phyloP scores from a whole-genome alignment of 2,113 vertebrate species.

The Aplodontia rufa region DNA sequence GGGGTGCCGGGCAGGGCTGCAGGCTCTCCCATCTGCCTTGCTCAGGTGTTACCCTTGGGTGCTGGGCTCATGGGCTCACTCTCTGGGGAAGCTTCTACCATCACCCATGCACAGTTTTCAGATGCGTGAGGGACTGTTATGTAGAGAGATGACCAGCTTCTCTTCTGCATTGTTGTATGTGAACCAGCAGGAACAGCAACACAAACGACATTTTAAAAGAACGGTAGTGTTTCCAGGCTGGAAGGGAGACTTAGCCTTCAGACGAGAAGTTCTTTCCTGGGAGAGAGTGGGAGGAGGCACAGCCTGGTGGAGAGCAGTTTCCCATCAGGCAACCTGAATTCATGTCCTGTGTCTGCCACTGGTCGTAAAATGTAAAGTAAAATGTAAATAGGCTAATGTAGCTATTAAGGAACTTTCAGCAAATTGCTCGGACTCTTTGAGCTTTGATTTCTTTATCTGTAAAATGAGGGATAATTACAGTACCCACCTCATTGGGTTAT shows the following conservation, averaged over 20 bases:
- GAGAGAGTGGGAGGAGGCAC: not conserved
- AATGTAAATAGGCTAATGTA: not conserved
- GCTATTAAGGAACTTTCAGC: conserved; percentile 51
- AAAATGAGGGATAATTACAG: conserved; percentile 54
- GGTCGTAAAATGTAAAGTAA: conserved; percentile 28
- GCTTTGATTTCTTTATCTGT: conserved; percentile 55
- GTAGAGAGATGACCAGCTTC: not conserved
- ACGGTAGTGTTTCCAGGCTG: not conserved
- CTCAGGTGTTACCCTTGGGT: not conserved
- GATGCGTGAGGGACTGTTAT: not conserved
- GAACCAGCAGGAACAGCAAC: not conserved
- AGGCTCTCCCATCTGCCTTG: not conserved
- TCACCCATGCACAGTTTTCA: not conserved
- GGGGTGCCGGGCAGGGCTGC: not conserved
- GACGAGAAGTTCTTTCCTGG: not conserved
- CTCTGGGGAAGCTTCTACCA: not conserved
- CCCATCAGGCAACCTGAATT: not conserved
- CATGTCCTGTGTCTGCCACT: not conserved
- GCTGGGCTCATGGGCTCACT: not conserved
- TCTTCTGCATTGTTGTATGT: not conserved
- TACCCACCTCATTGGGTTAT: not conserved
- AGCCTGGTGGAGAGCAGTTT: not conserved
- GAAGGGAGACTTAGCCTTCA: not conserved
- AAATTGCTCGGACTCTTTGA: conserved; percentile 44
- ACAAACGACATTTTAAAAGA: not conserved